Evolutionary conservation across 2,797 vertebrate genomes (phyloP).

Genomic region (Phalanger gymnotis): DNA sequence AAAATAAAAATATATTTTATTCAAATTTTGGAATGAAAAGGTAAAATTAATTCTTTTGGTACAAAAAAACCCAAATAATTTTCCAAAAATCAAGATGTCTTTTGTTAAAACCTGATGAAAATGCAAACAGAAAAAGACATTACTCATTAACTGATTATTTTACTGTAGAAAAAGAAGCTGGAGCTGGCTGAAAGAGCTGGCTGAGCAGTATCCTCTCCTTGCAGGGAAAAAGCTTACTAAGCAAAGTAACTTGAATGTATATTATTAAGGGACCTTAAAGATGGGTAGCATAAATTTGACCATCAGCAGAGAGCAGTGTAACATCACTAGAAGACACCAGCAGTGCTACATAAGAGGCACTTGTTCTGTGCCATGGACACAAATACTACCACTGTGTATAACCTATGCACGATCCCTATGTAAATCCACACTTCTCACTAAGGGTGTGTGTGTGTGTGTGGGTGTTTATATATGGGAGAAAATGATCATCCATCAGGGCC

Average conservation of each 20-base stretch:
- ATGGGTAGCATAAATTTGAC: neutral
- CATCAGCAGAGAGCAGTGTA: neutral
- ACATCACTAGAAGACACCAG: neutral
- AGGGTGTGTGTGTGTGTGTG: too few species aligned
- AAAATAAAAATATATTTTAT: conserved; percentile 61
- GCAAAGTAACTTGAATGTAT: neutral
- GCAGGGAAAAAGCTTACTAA: neutral
- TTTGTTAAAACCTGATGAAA: conserved; percentile 35
- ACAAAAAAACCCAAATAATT: neutral
- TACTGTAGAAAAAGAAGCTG: neutral
- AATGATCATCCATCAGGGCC: neutral
- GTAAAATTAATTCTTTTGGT: conserved; percentile 17
- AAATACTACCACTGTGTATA: neutral
- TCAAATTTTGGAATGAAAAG: conserved; percentile 48
- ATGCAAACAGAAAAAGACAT: conserved; percentile 14
- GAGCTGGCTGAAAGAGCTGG: neutral
- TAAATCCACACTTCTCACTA: too few species aligned
- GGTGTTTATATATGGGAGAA: too few species aligned
- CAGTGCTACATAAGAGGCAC: neutral
- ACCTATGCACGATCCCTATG: neutral
- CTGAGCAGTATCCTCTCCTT: neutral
- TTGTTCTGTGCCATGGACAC: neutral
- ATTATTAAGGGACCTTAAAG: neutral
- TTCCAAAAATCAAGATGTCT: neutral
- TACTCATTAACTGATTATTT: conserved; percentile 29